These are phyloP conservation scores for Halocynthia aurantium DNA, from an alignment of 23 tunicate genomes.

Conservation along the genomic window DNA sequence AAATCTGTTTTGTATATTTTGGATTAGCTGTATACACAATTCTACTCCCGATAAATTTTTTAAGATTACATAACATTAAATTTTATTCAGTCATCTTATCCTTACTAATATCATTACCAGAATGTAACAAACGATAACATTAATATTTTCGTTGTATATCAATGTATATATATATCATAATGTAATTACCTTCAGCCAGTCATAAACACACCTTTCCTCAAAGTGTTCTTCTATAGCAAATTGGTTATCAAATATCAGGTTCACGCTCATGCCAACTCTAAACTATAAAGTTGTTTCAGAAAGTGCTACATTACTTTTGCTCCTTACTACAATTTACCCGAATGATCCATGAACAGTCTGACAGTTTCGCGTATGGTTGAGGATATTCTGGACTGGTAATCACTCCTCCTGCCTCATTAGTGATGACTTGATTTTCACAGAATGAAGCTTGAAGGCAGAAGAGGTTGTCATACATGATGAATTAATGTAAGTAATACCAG, in stretches of 20 bases:
- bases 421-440: conserved; percentile 16
- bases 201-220: conserved; percentile 62
- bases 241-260: conserved; percentile 22
- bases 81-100: neutral
- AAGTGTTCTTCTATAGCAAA: conserved; percentile 60
- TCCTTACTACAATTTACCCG: conserved; percentile 18
- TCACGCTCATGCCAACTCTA: conserved; percentile 29
- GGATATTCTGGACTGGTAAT: conserved; percentile 68
- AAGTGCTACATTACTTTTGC: no score
- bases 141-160: neutral
- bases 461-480: neutral
- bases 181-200: conserved; percentile 35
- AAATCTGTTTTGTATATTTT: conserved; percentile 1
- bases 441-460: conserved; percentile 14
- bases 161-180: neutral
- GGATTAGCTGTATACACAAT: neutral
- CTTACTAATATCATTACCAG: neutral
- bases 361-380: conserved; percentile 39
- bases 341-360: conserved; percentile 67
- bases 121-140: neutral
- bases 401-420: conserved; percentile 6
- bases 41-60: neutral
- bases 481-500: neutral
- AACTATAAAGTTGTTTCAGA: conserved; percentile 29
- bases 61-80: no score